Evolutionary conservation across 2,888 invertebrate species (phyloP).

Genomic region (Orthosia incerta): DNA sequence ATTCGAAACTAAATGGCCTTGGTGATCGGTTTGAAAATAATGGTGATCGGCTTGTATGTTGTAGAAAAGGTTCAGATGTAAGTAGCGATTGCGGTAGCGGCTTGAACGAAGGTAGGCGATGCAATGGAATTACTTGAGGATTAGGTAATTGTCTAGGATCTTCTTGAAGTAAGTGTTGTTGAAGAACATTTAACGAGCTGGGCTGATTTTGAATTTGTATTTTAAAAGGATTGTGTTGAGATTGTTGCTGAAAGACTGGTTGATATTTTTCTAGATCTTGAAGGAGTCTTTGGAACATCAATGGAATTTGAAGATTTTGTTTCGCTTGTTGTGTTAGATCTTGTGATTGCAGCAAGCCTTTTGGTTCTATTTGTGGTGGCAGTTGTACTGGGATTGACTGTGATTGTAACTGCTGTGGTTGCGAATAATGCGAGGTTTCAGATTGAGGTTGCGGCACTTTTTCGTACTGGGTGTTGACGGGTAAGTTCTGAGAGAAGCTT

Average conservation of each 20-base stretch:
- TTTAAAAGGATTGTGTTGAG: slow-evolving; percentile 8
- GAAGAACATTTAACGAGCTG: slow-evolving; percentile 44
- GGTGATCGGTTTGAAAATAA: background rate
- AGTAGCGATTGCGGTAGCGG: slow-evolving; percentile 29
- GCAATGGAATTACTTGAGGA: slow-evolving; percentile 23
- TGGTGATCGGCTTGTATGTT: slow-evolving; percentile 27
- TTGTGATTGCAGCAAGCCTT: slow-evolving; percentile 37
- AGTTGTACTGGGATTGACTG: slow-evolving; percentile 6
- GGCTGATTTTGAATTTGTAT: slow-evolving; percentile 23
- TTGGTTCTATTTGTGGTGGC: slow-evolving; percentile 48
- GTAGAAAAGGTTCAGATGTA: slow-evolving; percentile 21
- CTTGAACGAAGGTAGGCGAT: slow-evolving; percentile 42
- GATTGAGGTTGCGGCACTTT: slow-evolving; percentile 4
- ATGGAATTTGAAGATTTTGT: slow-evolving; percentile 9
- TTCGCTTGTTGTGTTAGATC: slow-evolving; percentile 12
- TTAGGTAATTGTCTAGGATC: slow-evolving; percentile 10
- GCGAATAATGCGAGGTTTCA: background rate
- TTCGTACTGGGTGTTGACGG: slow-evolving; percentile 34
- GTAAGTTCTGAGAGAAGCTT: slow-evolving; percentile 78
- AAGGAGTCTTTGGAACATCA: slow-evolving; percentile 28
- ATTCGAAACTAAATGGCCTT: slow-evolving; percentile 17
- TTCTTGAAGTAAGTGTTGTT: slow-evolving; percentile 45
- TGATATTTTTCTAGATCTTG: slow-evolving; percentile 30
- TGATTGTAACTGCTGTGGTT: slow-evolving; percentile 12
- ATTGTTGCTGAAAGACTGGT: slow-evolving; percentile 13